These are phyloP conservation scores for Morone saxatilis DNA, from an alignment of 2,113 vertebrate species.

Conservation along the genomic window DNA sequence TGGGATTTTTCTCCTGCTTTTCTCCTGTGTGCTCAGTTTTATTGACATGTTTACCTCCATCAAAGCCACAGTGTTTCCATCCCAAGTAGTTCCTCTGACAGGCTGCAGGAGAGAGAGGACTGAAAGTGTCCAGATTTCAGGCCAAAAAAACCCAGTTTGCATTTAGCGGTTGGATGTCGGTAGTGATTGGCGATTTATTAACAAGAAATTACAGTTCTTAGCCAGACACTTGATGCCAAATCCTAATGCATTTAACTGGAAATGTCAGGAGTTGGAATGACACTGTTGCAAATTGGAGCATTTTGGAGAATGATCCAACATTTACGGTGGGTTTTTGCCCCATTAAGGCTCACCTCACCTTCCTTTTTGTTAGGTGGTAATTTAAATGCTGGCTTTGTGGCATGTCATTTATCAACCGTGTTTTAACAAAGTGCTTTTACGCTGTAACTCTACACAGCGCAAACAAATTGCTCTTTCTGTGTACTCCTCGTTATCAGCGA, in stretches of 20 bases:
- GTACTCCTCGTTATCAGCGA: constrained; percentile 58
- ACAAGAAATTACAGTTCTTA: not conserved
- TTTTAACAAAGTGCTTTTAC: constrained; percentile 65
- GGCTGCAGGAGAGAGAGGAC: constrained; percentile 14
- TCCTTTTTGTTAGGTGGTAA: constrained; percentile 21
- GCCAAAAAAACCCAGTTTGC: not conserved
- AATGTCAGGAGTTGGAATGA: not conserved
- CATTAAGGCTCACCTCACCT: constrained; percentile 9
- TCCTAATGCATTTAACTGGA: not conserved
- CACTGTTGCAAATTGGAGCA: constrained; percentile 19
- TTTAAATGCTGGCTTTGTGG: constrained; percentile 41
- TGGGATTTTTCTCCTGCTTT: constrained; percentile 25
- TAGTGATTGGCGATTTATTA: not conserved
- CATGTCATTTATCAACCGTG: constrained; percentile 52
- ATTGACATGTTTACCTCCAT: constrained; percentile 74
- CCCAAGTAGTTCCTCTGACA: constrained; percentile 49
- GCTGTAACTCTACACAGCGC: not conserved
- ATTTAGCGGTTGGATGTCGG: constrained; percentile 17
- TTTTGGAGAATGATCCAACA: not conserved
- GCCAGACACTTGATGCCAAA: not conserved
- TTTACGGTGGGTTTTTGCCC: not conserved
- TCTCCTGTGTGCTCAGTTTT: constrained; percentile 43
- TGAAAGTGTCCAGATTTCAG: constrained; percentile 20
- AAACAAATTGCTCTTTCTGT: constrained; percentile 69
- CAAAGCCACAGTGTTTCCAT: constrained; percentile 41